A percentile compares a stretch with the other conserved stretches of the same genome.
Conservation (phyloP, 2,797 vertebrate genomes). For the Spinus olivaceus region DNA sequence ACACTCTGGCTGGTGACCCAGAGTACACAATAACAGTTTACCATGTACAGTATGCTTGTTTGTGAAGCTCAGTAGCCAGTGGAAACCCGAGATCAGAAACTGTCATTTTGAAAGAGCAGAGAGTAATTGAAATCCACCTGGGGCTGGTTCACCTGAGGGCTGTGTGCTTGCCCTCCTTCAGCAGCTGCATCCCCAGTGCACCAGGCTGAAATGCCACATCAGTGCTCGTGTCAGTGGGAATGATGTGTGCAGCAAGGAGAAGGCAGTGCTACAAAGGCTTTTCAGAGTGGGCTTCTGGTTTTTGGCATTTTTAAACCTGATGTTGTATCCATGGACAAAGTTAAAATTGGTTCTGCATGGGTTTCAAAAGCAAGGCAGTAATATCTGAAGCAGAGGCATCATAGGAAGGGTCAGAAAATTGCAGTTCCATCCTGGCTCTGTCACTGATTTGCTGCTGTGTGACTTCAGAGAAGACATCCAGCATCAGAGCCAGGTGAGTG, state of each 20-base stretch:
- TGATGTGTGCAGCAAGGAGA: background rate
- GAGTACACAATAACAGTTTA: background rate
- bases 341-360: background rate
- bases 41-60: background rate
- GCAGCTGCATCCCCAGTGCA: background rate
- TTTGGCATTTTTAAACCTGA: background rate
- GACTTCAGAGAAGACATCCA: background rate
- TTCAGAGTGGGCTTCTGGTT: background rate
- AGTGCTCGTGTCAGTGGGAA: background rate
- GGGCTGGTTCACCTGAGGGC: background rate
- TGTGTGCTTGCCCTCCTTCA: background rate
- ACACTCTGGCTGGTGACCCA: conserved; percentile 3
- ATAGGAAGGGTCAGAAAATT: background rate
- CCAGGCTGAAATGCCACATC: background rate
- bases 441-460: background rate
- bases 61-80: background rate
- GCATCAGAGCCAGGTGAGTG: background rate
- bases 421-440: background rate
- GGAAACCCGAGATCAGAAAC: conserved; percentile 6
- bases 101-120: conserved; percentile 28
- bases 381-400: background rate
- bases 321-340: background rate
- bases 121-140: conserved; percentile 13
- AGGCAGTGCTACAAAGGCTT: background rate
- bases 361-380: background rate